Evolutionary conservation across 2,888 invertebrate species (phyloP).

Genomic region (Drosophila mulleri): DNA sequence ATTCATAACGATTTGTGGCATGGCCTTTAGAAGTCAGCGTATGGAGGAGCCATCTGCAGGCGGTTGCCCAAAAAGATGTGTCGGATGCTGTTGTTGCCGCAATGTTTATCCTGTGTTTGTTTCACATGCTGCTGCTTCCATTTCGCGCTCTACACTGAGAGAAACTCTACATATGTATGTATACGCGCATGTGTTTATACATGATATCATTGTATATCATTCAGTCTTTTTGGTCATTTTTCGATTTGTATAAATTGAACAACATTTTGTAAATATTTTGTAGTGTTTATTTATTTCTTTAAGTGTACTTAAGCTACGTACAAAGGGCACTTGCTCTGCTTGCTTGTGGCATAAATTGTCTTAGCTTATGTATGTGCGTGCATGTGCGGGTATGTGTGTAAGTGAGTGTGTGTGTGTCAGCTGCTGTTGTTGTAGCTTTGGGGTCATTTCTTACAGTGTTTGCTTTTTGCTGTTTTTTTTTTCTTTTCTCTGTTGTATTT

Average conservation of each 20-base stretch:
- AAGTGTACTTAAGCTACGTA: conserved; percentile 24
- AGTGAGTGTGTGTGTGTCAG: conserved; percentile 6
- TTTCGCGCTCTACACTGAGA: neutral
- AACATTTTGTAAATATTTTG: neutral
- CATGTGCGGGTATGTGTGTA: neutral
- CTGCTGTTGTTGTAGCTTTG: conserved; percentile 10
- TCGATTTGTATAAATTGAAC: neutral
- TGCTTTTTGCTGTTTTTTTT: neutral
- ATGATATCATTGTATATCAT: neutral
- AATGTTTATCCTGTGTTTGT: conserved; percentile 35
- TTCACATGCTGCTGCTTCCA: conserved; percentile 21
- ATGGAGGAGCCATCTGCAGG: conserved; percentile 11
- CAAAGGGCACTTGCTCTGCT: conserved; percentile 25
- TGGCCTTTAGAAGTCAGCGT: conserved; percentile 33
- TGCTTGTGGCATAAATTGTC: conserved; percentile 46
- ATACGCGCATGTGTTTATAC: too few relatives aligned
- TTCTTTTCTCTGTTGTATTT: neutral
- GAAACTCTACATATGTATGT: neutral
- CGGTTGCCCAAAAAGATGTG: conserved; percentile 36
- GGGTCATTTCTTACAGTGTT: conserved; percentile 21
- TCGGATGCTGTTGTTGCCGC: conserved; percentile 34
- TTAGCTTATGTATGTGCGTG: conserved; percentile 10
- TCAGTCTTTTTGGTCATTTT: neutral
- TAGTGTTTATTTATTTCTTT: neutral
- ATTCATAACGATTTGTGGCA: conserved; percentile 62